Conservation (phyloP, 2,888 invertebrate genomes). For the Melanophora roralis region DNA sequence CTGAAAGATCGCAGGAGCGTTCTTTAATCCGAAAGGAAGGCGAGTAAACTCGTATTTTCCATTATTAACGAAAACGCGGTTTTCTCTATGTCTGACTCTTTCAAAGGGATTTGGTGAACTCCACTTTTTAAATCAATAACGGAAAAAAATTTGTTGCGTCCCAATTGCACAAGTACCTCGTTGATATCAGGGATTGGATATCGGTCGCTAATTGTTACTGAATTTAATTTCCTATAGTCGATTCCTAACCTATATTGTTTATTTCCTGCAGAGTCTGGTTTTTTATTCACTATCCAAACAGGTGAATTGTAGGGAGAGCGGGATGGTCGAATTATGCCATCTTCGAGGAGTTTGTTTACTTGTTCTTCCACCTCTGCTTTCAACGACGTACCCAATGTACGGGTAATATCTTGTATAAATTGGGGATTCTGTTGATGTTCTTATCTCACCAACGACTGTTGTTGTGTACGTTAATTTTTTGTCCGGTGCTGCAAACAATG, state of each 20-base stretch:
- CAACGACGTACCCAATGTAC: slow-evolving; percentile 1
- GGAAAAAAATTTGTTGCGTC: slow-evolving; percentile 4
- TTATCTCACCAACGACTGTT: slow-evolving; percentile 1
- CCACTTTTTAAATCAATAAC: slow-evolving; percentile 23
- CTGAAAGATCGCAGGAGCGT: background rate
- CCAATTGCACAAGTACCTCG: slow-evolving; percentile 9
- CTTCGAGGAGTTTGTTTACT: background rate
- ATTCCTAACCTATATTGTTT: slow-evolving; percentile 1
- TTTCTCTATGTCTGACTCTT: background rate
- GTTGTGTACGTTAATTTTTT: slow-evolving; percentile 22
- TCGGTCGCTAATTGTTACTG: background rate
- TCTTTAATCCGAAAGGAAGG: background rate
- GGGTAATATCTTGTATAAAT: slow-evolving; percentile 13
- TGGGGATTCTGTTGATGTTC: background rate
- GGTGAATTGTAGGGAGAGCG: slow-evolving; percentile 4
- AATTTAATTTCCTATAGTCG: slow-evolving; percentile 7
- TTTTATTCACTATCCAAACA: slow-evolving; percentile 7
- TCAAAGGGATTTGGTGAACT: slow-evolving; percentile 12
- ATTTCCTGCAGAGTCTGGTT: slow-evolving; percentile 16
- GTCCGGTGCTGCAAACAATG: background rate
- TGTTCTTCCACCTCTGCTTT: slow-evolving; percentile 24
- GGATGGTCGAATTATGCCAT: slow-evolving; percentile 7
- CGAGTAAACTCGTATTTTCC: slow-evolving; percentile 4
- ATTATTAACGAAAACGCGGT: slow-evolving; percentile 20
- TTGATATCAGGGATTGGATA: slow-evolving; percentile 29